phyloP scores from a whole-genome alignment of 2,113 vertebrate genomes.

The Centropristis striata region DNA sequence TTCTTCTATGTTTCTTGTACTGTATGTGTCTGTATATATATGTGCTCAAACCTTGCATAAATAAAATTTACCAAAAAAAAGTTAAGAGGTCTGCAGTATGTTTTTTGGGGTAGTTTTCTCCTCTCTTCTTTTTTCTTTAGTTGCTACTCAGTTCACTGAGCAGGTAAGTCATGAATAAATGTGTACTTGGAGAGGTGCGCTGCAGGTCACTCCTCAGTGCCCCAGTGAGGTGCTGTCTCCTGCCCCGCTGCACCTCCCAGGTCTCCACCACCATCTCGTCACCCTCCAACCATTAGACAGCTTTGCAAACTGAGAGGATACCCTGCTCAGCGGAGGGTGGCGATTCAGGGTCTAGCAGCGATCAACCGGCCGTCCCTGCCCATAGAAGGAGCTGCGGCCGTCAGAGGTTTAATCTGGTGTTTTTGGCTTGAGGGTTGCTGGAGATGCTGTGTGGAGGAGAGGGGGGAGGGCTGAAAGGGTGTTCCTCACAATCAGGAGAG shows the following conservation, averaged over 20 bases:
- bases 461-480: slow-evolving; percentile 25
- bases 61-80: no score
- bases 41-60: no score
- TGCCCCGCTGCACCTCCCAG: slow-evolving; percentile 39
- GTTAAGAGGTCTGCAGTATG: background rate
- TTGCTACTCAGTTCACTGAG: slow-evolving; percentile 25
- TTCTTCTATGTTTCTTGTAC: no score
- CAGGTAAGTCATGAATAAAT: slow-evolving; percentile 53
- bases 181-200: slow-evolving; percentile 20
- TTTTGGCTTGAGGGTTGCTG: slow-evolving; percentile 37
- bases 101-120: background rate
- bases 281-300: slow-evolving; percentile 6
- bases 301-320: slow-evolving; percentile 12
- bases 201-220: slow-evolving; percentile 47
- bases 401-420: slow-evolving; percentile 65
- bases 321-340: slow-evolving; percentile 42
- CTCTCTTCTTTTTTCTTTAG: background rate
- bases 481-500: slow-evolving; percentile 52
- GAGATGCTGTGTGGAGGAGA: slow-evolving; percentile 33
- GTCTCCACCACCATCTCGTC: slow-evolving; percentile 13
- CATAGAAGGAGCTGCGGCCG: slow-evolving; percentile 72
- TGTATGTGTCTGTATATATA: no score
- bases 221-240: slow-evolving; percentile 54
- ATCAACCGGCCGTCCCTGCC: slow-evolving; percentile 54
- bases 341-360: slow-evolving; percentile 59